phyloP scores from a whole-genome alignment of 64 coral and sea anemone genomes.

The Montipora sp. region DNA sequence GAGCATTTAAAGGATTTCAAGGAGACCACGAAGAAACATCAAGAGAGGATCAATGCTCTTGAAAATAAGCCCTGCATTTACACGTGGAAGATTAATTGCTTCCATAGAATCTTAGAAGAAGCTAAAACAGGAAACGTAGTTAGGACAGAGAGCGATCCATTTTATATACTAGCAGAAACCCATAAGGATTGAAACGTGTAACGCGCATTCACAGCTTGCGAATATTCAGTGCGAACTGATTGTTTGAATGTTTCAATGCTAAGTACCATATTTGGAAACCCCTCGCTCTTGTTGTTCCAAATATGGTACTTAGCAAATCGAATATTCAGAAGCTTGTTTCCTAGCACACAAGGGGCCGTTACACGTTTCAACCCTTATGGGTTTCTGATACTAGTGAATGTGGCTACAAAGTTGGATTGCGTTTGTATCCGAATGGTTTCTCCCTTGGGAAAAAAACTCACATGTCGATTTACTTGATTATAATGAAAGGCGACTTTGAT shows the following conservation, averaged over 20 bases:
- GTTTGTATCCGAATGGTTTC: background rate
- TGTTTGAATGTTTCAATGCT: no score
- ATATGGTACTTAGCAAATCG: no score
- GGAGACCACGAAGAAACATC: background rate
- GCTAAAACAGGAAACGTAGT: background rate
- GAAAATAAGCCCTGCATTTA: background rate
- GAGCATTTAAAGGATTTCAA: no score
- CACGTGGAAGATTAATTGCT: background rate
- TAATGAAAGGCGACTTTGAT: conserved; percentile 33
- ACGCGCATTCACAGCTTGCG: no score
- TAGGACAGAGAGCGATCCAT: background rate
- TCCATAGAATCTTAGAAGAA: background rate
- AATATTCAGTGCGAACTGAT: no score
- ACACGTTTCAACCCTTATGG: no score
- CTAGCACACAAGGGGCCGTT: no score
- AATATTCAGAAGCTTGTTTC: no score
- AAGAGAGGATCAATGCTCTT: background rate
- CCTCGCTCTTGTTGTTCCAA: no score
- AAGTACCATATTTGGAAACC: no score
- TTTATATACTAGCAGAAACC: background rate
- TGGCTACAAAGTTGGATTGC: background rate
- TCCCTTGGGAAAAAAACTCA: background rate
- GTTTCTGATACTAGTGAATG: background rate
- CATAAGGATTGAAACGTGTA: no score
- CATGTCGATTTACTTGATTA: background rate